Percentiles rank a stretch among this genome's conserved stretches.
Conservation (phyloP, 2,797 vertebrate species). For the Caiman crocodilus region DNA sequence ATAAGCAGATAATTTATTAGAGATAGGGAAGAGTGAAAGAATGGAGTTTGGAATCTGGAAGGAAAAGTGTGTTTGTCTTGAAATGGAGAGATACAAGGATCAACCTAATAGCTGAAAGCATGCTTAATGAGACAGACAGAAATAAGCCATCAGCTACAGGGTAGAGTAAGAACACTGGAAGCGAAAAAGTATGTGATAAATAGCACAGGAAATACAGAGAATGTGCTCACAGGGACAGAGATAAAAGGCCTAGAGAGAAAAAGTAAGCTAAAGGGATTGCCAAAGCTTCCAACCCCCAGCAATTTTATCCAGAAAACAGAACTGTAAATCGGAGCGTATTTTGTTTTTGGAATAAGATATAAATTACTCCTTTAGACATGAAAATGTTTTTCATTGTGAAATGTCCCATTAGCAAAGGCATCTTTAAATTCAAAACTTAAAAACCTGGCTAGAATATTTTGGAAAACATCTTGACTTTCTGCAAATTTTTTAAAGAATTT, state of each 20-base stretch:
- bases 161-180: not conserved
- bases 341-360: slow-evolving; percentile 62
- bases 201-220: not conserved
- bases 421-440: not conserved
- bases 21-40: not conserved
- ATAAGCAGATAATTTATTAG: not conserved
- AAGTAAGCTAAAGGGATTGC: slow-evolving; percentile 38
- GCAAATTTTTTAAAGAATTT: not conserved
- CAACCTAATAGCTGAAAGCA: not conserved
- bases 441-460: slow-evolving; percentile 26
- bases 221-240: slow-evolving; percentile 12
- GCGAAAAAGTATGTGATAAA: not conserved
- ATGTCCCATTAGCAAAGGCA: not conserved
- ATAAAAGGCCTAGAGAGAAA: slow-evolving; percentile 49
- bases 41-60: not conserved
- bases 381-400: slow-evolving; percentile 57
- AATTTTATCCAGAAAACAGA: slow-evolving; percentile 67
- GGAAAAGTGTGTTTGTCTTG: not conserved
- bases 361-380: slow-evolving; percentile 56
- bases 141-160: not conserved
- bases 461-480: slow-evolving; percentile 14
- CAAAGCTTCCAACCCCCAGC: slow-evolving; percentile 61
- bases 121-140: not conserved
- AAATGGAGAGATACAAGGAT: not conserved
- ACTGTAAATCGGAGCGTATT: slow-evolving; percentile 53